phyloP scores from a whole-genome alignment of 1,140 invertebrate species.

The Drosophila mojavensis region DNA sequence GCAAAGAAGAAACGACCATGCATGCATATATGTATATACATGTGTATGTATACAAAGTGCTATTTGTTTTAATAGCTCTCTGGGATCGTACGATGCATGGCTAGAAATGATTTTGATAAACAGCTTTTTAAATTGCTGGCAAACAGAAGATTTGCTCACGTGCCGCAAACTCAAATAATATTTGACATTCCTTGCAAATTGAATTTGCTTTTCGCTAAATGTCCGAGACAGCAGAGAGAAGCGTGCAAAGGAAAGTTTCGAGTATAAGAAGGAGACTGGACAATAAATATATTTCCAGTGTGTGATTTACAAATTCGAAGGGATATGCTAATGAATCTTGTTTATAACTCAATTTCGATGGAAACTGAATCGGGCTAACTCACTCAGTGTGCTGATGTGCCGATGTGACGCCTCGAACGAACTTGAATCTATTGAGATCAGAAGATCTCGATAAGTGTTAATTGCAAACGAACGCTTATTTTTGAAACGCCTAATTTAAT shows the following conservation, averaged over 20 bases:
- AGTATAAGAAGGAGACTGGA: background rate
- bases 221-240: constrained; percentile 28
- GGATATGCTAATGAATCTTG: constrained; percentile 66
- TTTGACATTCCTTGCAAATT: constrained; percentile 43
- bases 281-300: constrained; percentile 33
- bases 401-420: constrained; percentile 41
- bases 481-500: constrained; percentile 14
- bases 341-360: constrained; percentile 73
- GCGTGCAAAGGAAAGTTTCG: constrained; percentile 33
- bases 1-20: background rate
- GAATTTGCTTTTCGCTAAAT: constrained; percentile 51
- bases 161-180: constrained; percentile 16
- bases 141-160: constrained; percentile 8
- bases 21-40: background rate
- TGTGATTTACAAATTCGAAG: constrained; percentile 60
- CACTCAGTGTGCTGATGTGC: constrained; percentile 10
- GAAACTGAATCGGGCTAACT: constrained; percentile 62
- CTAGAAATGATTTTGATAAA: constrained; percentile 18
- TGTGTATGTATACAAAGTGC: constrained; percentile 27
- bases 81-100: constrained; percentile 29
- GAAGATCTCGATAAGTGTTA: constrained; percentile 51
- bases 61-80: constrained; percentile 33
- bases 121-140: background rate
- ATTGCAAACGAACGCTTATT: constrained; percentile 42
- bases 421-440: constrained; percentile 34